phyloP scores from a whole-genome alignment of 2,888 invertebrate species.

The Rotaria magnacalcarata region DNA sequence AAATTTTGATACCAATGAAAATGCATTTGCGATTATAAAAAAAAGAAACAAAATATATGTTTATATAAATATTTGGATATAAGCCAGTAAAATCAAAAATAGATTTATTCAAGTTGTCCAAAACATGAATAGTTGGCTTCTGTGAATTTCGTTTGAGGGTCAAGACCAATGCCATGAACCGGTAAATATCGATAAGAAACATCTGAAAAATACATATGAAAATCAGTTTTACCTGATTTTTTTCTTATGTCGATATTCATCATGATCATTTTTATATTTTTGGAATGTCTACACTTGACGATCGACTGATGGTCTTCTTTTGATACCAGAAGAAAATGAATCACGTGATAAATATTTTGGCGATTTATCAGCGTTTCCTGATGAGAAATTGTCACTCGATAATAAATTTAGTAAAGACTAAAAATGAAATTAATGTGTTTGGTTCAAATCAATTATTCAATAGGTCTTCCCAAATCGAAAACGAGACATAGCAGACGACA shows the following conservation, averaged over 20 bases:
- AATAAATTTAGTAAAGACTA: neutral
- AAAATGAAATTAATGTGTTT: neutral
- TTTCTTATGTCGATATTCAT: neutral
- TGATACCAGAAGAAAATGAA: neutral
- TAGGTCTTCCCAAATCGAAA: no score
- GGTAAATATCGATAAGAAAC: slow-evolving; percentile 38
- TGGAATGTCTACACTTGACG: neutral
- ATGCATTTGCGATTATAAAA: no score
- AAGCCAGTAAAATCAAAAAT: neutral
- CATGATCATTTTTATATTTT: no score
- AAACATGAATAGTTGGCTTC: slow-evolving; percentile 25
- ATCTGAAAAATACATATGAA: neutral
- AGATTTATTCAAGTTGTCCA: neutral
- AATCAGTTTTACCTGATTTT: neutral
- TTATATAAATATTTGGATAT: neutral
- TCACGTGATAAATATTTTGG: neutral
- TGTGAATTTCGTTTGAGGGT: slow-evolving; percentile 32
- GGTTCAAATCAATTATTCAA: no score
- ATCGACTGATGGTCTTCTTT: neutral
- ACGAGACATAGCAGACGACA: no score
- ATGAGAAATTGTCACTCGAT: neutral
- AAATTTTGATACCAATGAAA: no score
- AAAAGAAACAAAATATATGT: neutral
- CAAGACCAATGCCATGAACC: slow-evolving; percentile 37
- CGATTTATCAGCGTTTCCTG: neutral